These are phyloP conservation scores for Cottus gobio DNA, from an alignment of 2,113 vertebrate species.

Conservation along the genomic window DNA sequence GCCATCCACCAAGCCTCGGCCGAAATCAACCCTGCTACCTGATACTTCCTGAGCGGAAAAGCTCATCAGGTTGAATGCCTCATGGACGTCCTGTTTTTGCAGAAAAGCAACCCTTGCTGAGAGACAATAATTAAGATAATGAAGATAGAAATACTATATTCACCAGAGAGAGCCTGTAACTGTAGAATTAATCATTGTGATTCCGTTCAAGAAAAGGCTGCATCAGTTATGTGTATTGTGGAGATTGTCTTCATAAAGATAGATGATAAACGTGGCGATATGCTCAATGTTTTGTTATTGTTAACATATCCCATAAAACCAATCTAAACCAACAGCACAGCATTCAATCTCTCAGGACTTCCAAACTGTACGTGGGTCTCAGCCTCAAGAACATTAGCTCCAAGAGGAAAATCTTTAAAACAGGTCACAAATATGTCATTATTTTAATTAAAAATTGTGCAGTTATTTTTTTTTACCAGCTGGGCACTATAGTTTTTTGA, in stretches of 20 bases:
- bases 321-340: neutral
- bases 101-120: neutral
- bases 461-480: neutral
- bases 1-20: conserved; percentile 10
- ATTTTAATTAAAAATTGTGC: neutral
- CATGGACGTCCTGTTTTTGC: neutral
- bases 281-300: neutral
- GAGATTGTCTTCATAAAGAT: neutral
- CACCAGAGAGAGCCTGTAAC: neutral
- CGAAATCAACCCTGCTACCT: conserved; percentile 21
- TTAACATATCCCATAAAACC: neutral
- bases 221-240: neutral
- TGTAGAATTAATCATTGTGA: neutral
- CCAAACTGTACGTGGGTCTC: neutral
- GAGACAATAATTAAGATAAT: neutral
- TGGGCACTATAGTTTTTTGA: neutral
- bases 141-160: neutral
- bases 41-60: conserved; percentile 4
- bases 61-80: neutral
- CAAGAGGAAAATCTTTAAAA: neutral
- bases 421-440: neutral
- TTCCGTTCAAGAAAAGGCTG: neutral
- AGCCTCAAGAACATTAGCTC: neutral
- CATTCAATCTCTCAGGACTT: neutral
- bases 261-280: neutral